Conservation (phyloP, 2,888 invertebrate species). For the Eilema griseolum region DNA sequence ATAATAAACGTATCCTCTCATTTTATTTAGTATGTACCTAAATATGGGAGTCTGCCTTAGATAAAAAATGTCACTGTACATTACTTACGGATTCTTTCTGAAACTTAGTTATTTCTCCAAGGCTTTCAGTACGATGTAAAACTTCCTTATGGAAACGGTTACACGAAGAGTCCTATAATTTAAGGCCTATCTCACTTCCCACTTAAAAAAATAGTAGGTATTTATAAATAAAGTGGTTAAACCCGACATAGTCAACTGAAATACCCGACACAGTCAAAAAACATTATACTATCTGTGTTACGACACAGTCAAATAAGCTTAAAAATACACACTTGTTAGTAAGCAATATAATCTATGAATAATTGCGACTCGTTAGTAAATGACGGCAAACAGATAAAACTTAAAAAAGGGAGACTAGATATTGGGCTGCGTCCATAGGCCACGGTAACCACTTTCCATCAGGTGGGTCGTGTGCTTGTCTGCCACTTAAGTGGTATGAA, state of each 20-base stretch:
- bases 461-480: too few species aligned
- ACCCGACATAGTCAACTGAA: not conserved
- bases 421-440: too few species aligned
- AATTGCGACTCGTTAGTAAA: too few species aligned
- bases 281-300: too few species aligned
- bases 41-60: not conserved
- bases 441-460: too few species aligned
- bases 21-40: not conserved
- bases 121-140: not conserved
- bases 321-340: too few species aligned
- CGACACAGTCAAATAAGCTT: not conserved
- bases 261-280: not conserved
- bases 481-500: too few species aligned
- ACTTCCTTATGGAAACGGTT: too few species aligned
- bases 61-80: not conserved
- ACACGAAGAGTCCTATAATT: not conserved
- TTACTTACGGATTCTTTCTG: not conserved
- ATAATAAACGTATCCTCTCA: constrained; percentile 38
- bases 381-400: too few species aligned
- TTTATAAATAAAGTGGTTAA: not conserved
- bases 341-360: too few species aligned
- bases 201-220: not conserved
- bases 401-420: too few species aligned
- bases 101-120: not conserved
- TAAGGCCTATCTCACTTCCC: not conserved